A percentile compares a stretch with the other conserved stretches of the same genome.
Conservation (phyloP, 2,888 invertebrate species). For the Dyspetes luteomarginatus region DNA sequence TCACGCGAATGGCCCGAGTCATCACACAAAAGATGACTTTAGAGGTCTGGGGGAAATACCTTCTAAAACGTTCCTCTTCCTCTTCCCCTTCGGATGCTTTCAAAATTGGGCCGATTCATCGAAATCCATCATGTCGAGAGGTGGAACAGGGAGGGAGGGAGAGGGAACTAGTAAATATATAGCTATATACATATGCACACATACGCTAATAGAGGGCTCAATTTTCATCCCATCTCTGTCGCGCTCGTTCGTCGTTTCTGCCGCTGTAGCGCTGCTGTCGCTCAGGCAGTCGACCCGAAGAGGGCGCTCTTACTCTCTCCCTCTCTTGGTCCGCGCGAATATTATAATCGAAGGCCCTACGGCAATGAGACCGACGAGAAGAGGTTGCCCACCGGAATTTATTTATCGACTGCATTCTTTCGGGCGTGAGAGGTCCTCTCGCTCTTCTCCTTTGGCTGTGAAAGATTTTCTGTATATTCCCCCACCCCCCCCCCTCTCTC, state of each 20-base stretch:
- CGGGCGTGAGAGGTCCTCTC: conserved; percentile 60
- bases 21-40: conserved; percentile 37
- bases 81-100: conserved; percentile 60
- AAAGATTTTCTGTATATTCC: conserved; percentile 15
- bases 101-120: conserved; percentile 73
- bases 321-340: conserved; percentile 26
- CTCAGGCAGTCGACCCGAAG: conserved; percentile 39
- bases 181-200: neutral
- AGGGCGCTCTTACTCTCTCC: conserved; percentile 36
- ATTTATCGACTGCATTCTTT: conserved; percentile 69
- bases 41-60: conserved; percentile 48
- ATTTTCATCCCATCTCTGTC: conserved; percentile 31
- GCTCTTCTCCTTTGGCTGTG: conserved; percentile 4
- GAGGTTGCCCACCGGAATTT: conserved; percentile 63
- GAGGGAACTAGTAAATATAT: neutral
- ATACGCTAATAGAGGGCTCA: conserved; percentile 24
- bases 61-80: conserved; percentile 48
- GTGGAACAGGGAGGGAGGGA: neutral
- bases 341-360: conserved; percentile 67
- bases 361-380: conserved; percentile 54
- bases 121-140: conserved; percentile 66
- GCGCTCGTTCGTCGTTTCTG: conserved; percentile 30
- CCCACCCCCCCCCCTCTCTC: neutral
- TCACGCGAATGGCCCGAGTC: conserved; percentile 44
- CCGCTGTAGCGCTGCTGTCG: conserved; percentile 36